These are phyloP conservation scores for Corynorhinus townsendii DNA, from an alignment of 2,113 vertebrate species.

Conservation along the genomic window DNA sequence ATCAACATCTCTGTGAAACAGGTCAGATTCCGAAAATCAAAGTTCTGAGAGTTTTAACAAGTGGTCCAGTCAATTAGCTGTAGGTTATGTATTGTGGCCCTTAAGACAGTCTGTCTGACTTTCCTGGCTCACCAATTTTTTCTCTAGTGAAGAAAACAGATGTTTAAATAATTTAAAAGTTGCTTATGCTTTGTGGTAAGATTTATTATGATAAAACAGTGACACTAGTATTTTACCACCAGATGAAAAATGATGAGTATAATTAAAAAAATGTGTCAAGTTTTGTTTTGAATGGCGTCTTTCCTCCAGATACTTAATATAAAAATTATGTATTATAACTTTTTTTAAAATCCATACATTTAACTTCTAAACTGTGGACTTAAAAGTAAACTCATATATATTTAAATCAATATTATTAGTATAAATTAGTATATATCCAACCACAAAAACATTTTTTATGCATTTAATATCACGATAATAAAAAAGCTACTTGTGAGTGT, in stretches of 20 bases:
- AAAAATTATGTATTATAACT: constrained; percentile 67
- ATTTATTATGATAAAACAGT: constrained; percentile 49
- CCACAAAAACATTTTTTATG: background rate
- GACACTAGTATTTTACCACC: constrained; percentile 36
- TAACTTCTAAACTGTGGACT: constrained; percentile 71
- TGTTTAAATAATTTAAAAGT: background rate
- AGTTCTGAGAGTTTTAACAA: background rate
- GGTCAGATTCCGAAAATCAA: background rate
- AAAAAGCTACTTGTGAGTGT: background rate
- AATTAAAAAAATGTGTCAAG: constrained; percentile 31
- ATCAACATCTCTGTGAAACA: background rate
- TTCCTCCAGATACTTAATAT: constrained; percentile 61
- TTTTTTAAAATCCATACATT: constrained; percentile 75
- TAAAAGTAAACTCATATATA: constrained; percentile 74
- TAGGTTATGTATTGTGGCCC: background rate
- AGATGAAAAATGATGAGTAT: constrained; percentile 44
- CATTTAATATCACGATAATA: background rate
- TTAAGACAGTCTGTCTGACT: background rate
- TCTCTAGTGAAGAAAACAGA: background rate
- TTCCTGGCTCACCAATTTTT: background rate
- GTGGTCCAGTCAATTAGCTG: background rate
- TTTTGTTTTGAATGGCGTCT: constrained; percentile 62
- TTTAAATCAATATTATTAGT: constrained; percentile 73
- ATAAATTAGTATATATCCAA: constrained; percentile 76
- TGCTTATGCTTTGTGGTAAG: constrained; percentile 51